phyloP scores from a whole-genome alignment of 2,113 vertebrate genomes.

The Rhinichthys klamathensis region DNA sequence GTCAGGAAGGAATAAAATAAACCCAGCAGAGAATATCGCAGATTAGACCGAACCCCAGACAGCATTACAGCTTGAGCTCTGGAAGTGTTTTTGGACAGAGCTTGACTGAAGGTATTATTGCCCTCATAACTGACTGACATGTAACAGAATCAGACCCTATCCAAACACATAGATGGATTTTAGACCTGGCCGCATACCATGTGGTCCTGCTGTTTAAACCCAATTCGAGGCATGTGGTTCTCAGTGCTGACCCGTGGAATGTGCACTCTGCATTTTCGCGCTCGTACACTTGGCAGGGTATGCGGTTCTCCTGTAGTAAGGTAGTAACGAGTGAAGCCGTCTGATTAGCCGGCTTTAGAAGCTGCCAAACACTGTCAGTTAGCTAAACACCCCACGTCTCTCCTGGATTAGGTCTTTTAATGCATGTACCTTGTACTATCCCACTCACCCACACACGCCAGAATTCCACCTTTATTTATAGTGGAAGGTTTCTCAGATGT shows the following conservation, averaged over 20 bases:
- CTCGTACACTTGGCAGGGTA: conserved; percentile 38
- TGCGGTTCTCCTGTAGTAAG: conserved; percentile 27
- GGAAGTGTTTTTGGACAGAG: neutral
- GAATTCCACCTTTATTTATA: conserved; percentile 51
- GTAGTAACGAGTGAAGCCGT: conserved; percentile 36
- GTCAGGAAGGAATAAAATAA: neutral
- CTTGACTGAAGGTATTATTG: conserved; percentile 44
- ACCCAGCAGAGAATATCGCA: neutral
- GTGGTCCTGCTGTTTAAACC: conserved; percentile 51
- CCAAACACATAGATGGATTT: conserved; percentile 45
- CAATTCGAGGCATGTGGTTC: conserved; percentile 47
- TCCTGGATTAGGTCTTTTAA: conserved; percentile 53
- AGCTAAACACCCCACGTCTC: conserved; percentile 47
- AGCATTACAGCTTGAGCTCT: conserved; percentile 11
- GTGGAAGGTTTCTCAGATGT: conserved; percentile 41
- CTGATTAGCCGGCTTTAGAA: conserved; percentile 39
- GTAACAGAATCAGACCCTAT: conserved; percentile 46
- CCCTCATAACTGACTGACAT: conserved; percentile 44
- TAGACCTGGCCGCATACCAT: conserved; percentile 35
- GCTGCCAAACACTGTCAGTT: conserved; percentile 55
- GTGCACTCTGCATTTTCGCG: conserved; percentile 44
- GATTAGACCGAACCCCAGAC: neutral
- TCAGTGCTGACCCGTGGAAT: conserved; percentile 51
- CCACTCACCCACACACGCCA: conserved; percentile 1
- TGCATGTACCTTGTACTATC: conserved; percentile 42